Base-by-base conservation (phyloP, 1,140 invertebrate species). In the Chymomyza costata region DNA sequence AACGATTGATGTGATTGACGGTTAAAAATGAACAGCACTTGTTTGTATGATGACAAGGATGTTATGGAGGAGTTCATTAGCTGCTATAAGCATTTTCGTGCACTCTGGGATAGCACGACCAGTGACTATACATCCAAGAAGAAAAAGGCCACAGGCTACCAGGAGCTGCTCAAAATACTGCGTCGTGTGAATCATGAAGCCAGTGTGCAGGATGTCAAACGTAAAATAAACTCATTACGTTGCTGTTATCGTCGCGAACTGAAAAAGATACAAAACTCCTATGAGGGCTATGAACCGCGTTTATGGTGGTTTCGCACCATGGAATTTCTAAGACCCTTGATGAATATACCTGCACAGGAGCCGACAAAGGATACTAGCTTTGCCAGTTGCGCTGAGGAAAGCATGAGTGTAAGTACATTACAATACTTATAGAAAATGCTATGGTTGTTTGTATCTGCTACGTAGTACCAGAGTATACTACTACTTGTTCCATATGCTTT, bases 61-160 rank as follows among this genome's bases (percentile, higher is more conserved):
- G 58, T 76, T 0, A 67, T 76, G 66, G 58, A 67, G 41, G 71
- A 76, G 21, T 76, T 78, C 25, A 76, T 76, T 15, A 71, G 71
- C 54, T 76, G 71, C 16, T 76, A 76, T 54, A 62, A 44, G 0
- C 66, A 80, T 3, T 76, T 66, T 2, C 46, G 50, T 1, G 53
- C 73, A 2, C 35, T 76, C n/a, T 78, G 71, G 71, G 58, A 76
- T 28, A 76, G 37, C 45, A 44, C 11, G 1, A 53, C 50, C 1
- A 30, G 18, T 10, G 73, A 78, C 6, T 76, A 76, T 15, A 18
- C 71, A 7, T 78, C 66, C n/a, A 78, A 78, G 1, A 44, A 58
- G 8, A 80, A 64, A 1, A 76, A 76, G 21, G 53, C 57, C 11
- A 57, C 70, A 0, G 73, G 73, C 13, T 80, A 76, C 11, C 54